Percentiles rank a stretch among this genome's conserved stretches.
These are phyloP conservation scores for Acipenser oxyrinchus DNA, from an alignment of 2,797 vertebrate genomes.

Conservation along the genomic window DNA sequence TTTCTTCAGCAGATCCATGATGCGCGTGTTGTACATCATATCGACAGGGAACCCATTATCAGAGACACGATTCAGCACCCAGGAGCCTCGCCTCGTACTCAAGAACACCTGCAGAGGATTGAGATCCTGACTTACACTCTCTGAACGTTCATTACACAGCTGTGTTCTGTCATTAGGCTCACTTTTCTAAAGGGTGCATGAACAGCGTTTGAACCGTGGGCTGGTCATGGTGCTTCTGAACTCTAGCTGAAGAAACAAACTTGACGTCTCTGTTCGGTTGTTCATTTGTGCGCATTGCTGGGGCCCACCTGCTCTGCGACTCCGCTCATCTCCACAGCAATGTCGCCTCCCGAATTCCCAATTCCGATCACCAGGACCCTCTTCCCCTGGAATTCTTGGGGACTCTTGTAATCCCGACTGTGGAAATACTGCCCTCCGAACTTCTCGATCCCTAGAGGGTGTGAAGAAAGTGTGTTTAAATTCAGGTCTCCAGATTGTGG, in stretches of 20 bases:
- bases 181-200: no score
- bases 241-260: no score
- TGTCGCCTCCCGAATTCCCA: constrained; percentile 67
- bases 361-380: constrained; percentile 60
- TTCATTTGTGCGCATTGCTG: not conserved
- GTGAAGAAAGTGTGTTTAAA: not conserved
- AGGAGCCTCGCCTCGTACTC: constrained; percentile 57
- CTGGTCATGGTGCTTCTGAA: no score
- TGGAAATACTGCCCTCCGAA: constrained; percentile 59
- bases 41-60: constrained; percentile 54
- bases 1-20: constrained; percentile 45
- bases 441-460: constrained; percentile 52
- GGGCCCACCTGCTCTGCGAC: constrained; percentile 50
- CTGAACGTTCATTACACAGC: no score
- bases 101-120: constrained; percentile 45
- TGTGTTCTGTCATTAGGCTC: no score
- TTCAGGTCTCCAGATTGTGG: not conserved
- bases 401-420: constrained; percentile 61
- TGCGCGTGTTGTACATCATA: constrained; percentile 53
- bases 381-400: constrained; percentile 58
- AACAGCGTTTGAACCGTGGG: no score
- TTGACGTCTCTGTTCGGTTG: no score
- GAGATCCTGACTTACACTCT: no score
- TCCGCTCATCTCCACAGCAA: constrained; percentile 58
- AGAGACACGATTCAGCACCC: constrained; percentile 54